A percentile compares a stretch with the other conserved stretches of the same genome.
These are phyloP conservation scores for Pseudorhombus dupliciocellatus DNA, from an alignment of 2,113 vertebrate genomes.

Conservation along the genomic window DNA sequence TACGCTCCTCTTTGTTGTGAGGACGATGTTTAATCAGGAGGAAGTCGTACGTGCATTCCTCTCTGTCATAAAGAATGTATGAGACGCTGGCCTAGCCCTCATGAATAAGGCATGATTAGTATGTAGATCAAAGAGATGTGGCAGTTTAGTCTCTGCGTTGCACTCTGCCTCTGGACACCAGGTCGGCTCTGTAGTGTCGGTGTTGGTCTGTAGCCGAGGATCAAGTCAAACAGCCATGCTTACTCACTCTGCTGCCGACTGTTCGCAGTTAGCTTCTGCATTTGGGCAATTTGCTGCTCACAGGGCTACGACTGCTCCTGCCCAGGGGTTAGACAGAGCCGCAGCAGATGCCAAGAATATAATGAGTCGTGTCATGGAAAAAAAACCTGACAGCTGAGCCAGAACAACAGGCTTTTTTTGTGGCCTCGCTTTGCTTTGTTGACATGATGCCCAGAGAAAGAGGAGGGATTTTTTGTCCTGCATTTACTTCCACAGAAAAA, in stretches of 20 bases:
- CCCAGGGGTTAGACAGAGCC: conserved; percentile 27
- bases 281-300: conserved; percentile 16
- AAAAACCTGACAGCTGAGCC: conserved; percentile 56
- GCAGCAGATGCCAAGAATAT: conserved; percentile 44
- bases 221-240: conserved; percentile 26
- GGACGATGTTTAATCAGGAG: conserved; percentile 40
- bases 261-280: conserved; percentile 25
- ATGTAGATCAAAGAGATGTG: conserved; percentile 34
- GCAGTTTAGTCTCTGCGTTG: conserved; percentile 21
- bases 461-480: conserved; percentile 44
- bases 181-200: background rate
- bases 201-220: conserved; percentile 8
- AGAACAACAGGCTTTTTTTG: conserved; percentile 64
- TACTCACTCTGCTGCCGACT: conserved; percentile 5
- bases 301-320: conserved; percentile 26
- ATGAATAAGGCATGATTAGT: conserved; percentile 45
- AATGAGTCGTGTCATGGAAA: conserved; percentile 65
- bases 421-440: conserved; percentile 47
- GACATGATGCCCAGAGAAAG: conserved; percentile 43
- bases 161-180: background rate
- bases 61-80: conserved; percentile 54
- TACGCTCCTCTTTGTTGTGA: conserved; percentile 24
- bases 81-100: conserved; percentile 34
- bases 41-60: conserved; percentile 32
- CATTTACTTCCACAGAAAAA: conserved; percentile 39